These are phyloP conservation scores for Drosophila algonquin DNA, from an alignment of 2,888 invertebrate species.

Conservation along the genomic window DNA sequence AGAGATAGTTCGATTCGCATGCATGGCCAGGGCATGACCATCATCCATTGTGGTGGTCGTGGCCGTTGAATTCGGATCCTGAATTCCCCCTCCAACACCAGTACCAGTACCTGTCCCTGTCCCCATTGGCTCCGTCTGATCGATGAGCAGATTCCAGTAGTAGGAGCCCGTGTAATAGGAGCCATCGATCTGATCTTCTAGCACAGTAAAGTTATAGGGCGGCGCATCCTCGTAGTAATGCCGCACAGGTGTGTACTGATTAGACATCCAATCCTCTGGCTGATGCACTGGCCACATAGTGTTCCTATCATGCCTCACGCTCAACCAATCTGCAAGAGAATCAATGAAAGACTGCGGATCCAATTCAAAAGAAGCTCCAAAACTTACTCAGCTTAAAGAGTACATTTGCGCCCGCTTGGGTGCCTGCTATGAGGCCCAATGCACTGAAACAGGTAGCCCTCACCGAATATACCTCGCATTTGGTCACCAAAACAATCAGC, in stretches of 20 bases:
- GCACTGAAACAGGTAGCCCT: constrained; percentile 95
- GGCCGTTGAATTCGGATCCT: constrained; percentile 76
- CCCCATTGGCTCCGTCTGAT: constrained; percentile 33
- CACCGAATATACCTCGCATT: constrained; percentile 93
- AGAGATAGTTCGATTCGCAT: constrained; percentile 10
- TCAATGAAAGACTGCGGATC: background rate
- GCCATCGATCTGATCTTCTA: constrained; percentile 83
- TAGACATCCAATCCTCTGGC: constrained; percentile 86
- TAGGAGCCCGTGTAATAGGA: constrained; percentile 82
- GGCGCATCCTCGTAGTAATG: constrained; percentile 83
- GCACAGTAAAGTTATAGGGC: constrained; percentile 82
- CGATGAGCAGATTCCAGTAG: constrained; percentile 78
- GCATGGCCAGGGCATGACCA: background rate
- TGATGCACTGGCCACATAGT: constrained; percentile 91
- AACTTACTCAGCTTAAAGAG: constrained; percentile 88
- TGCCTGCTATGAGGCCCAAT: constrained; percentile 91
- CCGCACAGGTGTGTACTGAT: constrained; percentile 83
- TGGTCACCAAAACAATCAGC: constrained; percentile 89
- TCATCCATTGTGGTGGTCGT: constrained; percentile 69
- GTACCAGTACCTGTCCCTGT: constrained; percentile 55
- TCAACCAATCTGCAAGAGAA: constrained; percentile 87
- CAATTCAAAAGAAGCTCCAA: background rate
- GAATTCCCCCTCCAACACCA: constrained; percentile 27
- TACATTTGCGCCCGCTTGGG: constrained; percentile 91
- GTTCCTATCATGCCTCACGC: constrained; percentile 90